phyloP scores from a whole-genome alignment of 2,797 vertebrate species.

The Cyclura pinguis region DNA sequence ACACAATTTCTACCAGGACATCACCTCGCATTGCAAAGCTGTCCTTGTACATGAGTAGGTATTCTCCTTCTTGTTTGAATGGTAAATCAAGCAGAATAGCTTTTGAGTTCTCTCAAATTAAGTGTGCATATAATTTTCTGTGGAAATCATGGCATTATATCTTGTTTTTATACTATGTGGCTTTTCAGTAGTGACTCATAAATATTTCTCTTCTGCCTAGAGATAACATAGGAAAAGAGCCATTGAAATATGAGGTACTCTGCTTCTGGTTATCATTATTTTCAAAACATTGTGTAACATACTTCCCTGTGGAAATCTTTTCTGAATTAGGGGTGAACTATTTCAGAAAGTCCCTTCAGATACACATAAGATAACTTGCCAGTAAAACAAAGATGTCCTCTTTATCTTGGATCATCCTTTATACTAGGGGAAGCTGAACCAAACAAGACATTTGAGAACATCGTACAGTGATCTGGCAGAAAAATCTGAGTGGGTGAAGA shows the following conservation, averaged over 20 bases:
- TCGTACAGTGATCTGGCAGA: neutral
- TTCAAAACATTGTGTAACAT: constrained; percentile 12
- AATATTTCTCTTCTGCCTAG: constrained; percentile 36
- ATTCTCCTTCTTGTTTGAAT: neutral
- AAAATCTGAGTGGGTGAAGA: neutral
- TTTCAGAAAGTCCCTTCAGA: constrained; percentile 34
- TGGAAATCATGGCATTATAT: constrained; percentile 27
- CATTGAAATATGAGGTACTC: constrained; percentile 26
- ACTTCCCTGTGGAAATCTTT: constrained; percentile 48
- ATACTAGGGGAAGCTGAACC: constrained; percentile 27
- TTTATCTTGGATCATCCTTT: constrained; percentile 41
- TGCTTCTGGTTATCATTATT: constrained; percentile 54
- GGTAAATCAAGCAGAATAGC: constrained; percentile 8
- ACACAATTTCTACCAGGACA: neutral
- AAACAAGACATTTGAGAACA: constrained; percentile 21
- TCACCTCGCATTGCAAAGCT: neutral
- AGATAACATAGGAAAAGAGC: constrained; percentile 47
- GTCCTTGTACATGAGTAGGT: neutral
- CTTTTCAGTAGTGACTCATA: constrained; percentile 31
- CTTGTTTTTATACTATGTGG: constrained; percentile 36
- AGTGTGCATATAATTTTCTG: constrained; percentile 36
- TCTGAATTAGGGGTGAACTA: constrained; percentile 54
- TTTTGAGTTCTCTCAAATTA: constrained; percentile 17
- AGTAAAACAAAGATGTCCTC: constrained; percentile 12
- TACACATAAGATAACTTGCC: constrained; percentile 19